A percentile compares a stretch with the other conserved stretches of the same genome.
Conservation (phyloP, 2,888 invertebrate species). For the Mythimna albipuncta region DNA sequence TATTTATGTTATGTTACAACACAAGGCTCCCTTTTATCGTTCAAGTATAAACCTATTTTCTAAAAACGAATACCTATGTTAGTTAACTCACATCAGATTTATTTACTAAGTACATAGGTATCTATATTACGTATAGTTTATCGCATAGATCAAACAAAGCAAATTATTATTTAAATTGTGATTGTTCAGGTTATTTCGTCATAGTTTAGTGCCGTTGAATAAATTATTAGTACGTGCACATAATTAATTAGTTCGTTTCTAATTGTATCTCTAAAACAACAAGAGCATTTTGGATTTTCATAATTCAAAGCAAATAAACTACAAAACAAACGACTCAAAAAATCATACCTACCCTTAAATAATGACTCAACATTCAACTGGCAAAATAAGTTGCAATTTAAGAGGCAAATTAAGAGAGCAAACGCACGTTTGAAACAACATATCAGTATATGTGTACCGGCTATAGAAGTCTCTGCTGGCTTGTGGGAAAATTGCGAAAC, state of each 20-base stretch:
- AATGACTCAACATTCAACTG: slow-evolving; percentile 32
- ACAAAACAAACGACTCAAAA: background rate
- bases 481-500: slow-evolving; percentile 89
- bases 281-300: background rate
- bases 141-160: too few species aligned
- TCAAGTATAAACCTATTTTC: background rate
- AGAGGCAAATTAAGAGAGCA: slow-evolving; percentile 21
- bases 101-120: background rate
- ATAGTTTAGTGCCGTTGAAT: slow-evolving; percentile 20
- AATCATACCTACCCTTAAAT: slow-evolving; percentile 10
- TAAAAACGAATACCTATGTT: slow-evolving; percentile 30
- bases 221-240: slow-evolving; percentile 21
- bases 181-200: slow-evolving; percentile 9
- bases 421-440: slow-evolving; percentile 66
- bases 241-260: slow-evolving; percentile 11
- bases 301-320: background rate
- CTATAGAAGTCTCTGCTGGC: slow-evolving; percentile 70
- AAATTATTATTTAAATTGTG: too few species aligned
- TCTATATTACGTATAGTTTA: too few species aligned
- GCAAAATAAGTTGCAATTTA: slow-evolving; percentile 66
- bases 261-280: background rate
- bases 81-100: background rate
- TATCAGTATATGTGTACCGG: slow-evolving; percentile 70
- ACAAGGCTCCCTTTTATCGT: too few species aligned
- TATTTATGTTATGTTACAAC: too few species aligned